Evolutionary conservation across 2,888 invertebrate species (phyloP), one percentile per base, ranked within the genome.

Genomic region (Cheilosia urbana): DNA sequence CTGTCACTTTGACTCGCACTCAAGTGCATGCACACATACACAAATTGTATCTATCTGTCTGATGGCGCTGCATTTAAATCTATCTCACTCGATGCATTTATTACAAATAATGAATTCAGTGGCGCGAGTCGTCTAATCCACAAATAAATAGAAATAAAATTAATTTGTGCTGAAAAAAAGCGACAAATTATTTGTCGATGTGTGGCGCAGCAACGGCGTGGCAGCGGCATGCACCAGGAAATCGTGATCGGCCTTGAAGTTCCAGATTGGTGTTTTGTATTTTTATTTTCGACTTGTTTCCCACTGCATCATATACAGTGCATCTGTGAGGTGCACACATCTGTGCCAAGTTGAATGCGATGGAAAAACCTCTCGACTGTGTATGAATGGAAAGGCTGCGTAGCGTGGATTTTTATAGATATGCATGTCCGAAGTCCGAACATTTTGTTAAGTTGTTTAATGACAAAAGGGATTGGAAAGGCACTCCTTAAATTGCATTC

Each of bases 191-290:
- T 37, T 37, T 37, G 37, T 13, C 13, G 13, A 37, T 11, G 37
- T 37, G 11, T 4, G 13, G 11, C 11, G 11, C 11, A 11, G 34
- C 1, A 11, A 9, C 3, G 11, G 37, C 37, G 11, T 7, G 37
- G 5, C 4, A 0, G 75, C 53, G 37, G 19, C 19, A 19, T 71
- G 55, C 62, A 77, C 69, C 69, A 78, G 78, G 78, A 78, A 78
- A 78, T 78, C 78, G 78, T 78, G 69, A 69, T 78, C 69, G 78
- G 69, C 78, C 78, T 78, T 78, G 78, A 78, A 71, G 78, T 78
- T 78, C 69, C 55, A 78, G 69, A 69, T 78, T 69, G 19, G 42
- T 45, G 17, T 27, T 58, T 37, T 66, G 19, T 21, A n/a, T 17
- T 63, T 73, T 63, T 47, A 15, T 57, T 40, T 71, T 71, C 57